Conservation (phyloP, 1,140 invertebrate species). For the Leptinotarsa defecta region DNA sequence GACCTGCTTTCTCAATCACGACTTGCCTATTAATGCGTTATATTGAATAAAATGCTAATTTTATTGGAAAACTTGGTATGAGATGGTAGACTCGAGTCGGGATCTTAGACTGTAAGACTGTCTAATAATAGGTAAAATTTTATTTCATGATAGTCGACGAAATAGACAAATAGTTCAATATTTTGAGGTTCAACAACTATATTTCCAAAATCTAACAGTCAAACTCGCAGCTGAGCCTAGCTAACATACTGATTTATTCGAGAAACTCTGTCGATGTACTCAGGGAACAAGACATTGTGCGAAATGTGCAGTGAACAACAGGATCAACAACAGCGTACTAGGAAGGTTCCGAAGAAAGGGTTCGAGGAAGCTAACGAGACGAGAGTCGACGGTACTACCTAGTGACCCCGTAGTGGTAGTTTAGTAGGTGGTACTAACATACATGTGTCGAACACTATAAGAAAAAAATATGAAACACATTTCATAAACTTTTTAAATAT, state of each 20-base stretch:
- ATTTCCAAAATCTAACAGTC: not conserved
- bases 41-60: no score
- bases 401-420: slow-evolving; percentile 27
- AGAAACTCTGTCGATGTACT: slow-evolving; percentile 26
- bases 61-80: no score
- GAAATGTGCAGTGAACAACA: slow-evolving; percentile 66
- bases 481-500: no score
- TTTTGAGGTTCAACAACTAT: not conserved
- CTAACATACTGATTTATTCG: not conserved
- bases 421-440: slow-evolving; percentile 9
- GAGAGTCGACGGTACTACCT: slow-evolving; percentile 37
- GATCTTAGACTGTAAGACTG: no score
- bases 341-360: slow-evolving; percentile 44
- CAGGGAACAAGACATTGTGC: slow-evolving; percentile 86
- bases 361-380: slow-evolving; percentile 40
- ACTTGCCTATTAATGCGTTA: no score
- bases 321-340: slow-evolving; percentile 34
- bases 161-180: not conserved
- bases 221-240: not conserved
- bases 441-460: slow-evolving; percentile 1
- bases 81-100: no score
- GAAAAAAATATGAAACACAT: not conserved
- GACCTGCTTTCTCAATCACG: no score
- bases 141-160: no score
- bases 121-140: no score